Evolutionary conservation across 2,888 invertebrate genomes (phyloP), one percentile per base, ranked within the genome.

Genomic region (Barypeithes pellucidus): DNA sequence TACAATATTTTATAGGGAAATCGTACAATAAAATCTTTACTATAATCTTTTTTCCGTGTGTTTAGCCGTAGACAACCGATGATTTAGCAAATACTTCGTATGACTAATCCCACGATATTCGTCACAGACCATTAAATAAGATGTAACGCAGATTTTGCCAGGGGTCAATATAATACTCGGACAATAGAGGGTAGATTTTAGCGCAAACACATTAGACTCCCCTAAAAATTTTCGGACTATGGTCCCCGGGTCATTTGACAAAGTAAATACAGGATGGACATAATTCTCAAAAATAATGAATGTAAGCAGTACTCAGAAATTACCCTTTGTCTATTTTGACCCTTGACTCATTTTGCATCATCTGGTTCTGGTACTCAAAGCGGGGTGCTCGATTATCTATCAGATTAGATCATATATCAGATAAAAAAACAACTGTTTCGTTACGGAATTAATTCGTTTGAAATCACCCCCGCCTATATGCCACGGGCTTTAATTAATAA

Each of bases 201-300:
- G 47, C 59, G 47, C 59, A 67, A 67, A 59, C 45, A 67, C 67
- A 67, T 67, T 67, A 29, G 14, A 18, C 16, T 18, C 22, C 59
- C 57, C 43, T 24, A n/a, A 18, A 20, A 62, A 62, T 29, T 29
- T 29, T 52, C 7, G 3, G 20, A 18, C 8, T 29, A 22, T 50
- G 12, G n/a, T 1, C 14, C 4, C 9, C 20, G 16, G 62, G 45
- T 45, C 62, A 45, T 45, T 62, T 62, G 43, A 24, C 45, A 62
- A 45, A 41, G 62, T 45, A 62, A 62, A 62, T 62, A 29, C 29
- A 45, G 22, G 11, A 11, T 24, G 45, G 45, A 62, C 62, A 18
- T 43, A 22, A 20, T 22, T 22, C 39, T 39, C 12, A n/a, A n/a
- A n/a, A 33, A 33, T n/a, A n/a, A n/a, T n/a, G 33, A 4, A 33